These are phyloP conservation scores for Temnothorax ravouxi DNA, from an alignment of 2,888 invertebrate genomes.

Conservation along the genomic window DNA sequence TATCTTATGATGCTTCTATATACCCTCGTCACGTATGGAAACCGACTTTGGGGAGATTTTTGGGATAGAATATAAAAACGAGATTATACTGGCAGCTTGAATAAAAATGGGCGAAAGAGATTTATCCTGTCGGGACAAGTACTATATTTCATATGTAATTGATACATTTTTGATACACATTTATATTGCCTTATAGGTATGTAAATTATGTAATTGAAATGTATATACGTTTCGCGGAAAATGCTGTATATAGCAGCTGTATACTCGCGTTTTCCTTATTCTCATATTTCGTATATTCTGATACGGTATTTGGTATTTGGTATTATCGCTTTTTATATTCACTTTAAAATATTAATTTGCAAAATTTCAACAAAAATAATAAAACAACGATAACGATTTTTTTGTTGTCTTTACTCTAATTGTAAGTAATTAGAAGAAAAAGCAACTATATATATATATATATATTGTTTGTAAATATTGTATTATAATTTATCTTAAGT, in stretches of 20 bases:
- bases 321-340: background rate
- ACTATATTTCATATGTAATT: background rate
- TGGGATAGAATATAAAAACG: background rate
- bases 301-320: background rate
- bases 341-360: background rate
- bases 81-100: conserved; percentile 10
- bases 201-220: background rate
- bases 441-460: background rate
- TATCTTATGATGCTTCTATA: conserved; percentile 9
- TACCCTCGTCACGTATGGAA: background rate
- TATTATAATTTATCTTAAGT: background rate
- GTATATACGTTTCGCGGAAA: background rate
- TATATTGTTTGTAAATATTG: too few species aligned
- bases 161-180: background rate
- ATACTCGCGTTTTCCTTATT: background rate
- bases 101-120: background rate
- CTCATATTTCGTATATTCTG: background rate
- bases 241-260: background rate
- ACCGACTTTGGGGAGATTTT: background rate
- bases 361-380: background rate
- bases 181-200: background rate
- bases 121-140: conserved; percentile 14
- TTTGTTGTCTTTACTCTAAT: background rate
- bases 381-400: background rate
- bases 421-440: background rate